phyloP scores from a whole-genome alignment of 2,888 invertebrate genomes.

The Cephus sareptanus region DNA sequence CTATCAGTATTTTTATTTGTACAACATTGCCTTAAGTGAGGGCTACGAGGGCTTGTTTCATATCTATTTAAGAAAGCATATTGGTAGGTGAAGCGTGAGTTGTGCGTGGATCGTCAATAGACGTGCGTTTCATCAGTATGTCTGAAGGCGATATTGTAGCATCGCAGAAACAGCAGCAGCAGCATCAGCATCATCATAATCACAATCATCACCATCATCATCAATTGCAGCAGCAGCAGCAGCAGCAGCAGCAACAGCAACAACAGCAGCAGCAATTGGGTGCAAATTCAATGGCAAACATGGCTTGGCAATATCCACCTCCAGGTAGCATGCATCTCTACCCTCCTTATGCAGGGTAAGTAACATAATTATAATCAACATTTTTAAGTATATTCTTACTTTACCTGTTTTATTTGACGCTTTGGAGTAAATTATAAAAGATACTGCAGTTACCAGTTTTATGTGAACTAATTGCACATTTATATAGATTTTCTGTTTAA shows the following conservation, averaged over 20 bases:
- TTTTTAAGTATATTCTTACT: not conserved
- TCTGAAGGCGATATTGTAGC: conserved; percentile 62
- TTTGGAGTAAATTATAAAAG: no score
- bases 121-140: conserved; percentile 44
- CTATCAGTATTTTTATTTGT: no score
- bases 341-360: conserved; percentile 58
- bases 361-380: not conserved
- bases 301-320: conserved; percentile 63
- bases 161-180: conserved; percentile 58
- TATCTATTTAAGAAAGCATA: not conserved
- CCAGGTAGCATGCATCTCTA: conserved; percentile 61
- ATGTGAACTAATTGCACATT: no score
- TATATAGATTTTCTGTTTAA: no score
- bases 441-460: no score
- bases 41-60: not conserved
- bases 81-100: not conserved
- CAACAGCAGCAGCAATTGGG: conserved; percentile 10
- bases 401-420: no score
- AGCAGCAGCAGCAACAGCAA: conserved; percentile 32
- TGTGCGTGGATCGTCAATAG: not conserved
- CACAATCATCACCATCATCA: conserved; percentile 35
- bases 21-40: no score
- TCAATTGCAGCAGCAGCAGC: conserved; percentile 37
- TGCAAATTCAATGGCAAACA: conserved; percentile 56
- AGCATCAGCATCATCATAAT: conserved; percentile 28